phyloP scores from a whole-genome alignment of 2,888 invertebrate genomes.

The Anagyrus pseudococci region DNA sequence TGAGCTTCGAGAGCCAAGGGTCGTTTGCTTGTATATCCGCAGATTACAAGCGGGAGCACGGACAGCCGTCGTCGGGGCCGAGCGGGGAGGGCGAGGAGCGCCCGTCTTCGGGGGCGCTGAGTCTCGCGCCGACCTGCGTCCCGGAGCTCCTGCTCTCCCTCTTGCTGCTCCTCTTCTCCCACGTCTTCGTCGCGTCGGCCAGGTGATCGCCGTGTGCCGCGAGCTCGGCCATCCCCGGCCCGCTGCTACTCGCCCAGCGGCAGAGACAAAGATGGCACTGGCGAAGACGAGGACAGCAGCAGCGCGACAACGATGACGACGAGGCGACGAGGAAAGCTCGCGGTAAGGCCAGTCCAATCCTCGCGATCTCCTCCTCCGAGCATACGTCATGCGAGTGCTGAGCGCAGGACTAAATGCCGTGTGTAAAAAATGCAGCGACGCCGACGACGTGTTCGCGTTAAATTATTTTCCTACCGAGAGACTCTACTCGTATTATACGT shows the following conservation, averaged over 20 bases:
- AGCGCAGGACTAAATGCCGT: too few relatives aligned
- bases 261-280: too few relatives aligned
- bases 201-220: conserved; percentile 49
- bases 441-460: conserved; percentile 19
- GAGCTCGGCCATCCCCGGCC: not conserved
- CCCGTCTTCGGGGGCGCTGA: conserved; percentile 44
- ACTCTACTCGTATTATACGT: conserved; percentile 14
- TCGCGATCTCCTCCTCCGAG: too few relatives aligned
- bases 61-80: conserved; percentile 52
- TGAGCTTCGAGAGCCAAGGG: too few relatives aligned
- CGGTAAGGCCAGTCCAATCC: too few relatives aligned
- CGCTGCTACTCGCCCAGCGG: too few relatives aligned
- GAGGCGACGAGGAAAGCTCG: too few relatives aligned
- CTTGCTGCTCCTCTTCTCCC: conserved; percentile 46
- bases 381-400: too few relatives aligned
- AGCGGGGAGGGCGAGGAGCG: conserved; percentile 18
- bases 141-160: conserved; percentile 46
- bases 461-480: conserved; percentile 38
- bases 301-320: too few relatives aligned
- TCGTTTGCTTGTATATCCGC: conserved; percentile 42
- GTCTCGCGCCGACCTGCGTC: conserved; percentile 41
- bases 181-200: conserved; percentile 48
- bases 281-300: too few relatives aligned
- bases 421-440: too few relatives aligned
- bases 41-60: conserved; percentile 55